Base-by-base conservation (phyloP, 2,888 invertebrate genomes). In the Apamea monoglypha region DNA sequence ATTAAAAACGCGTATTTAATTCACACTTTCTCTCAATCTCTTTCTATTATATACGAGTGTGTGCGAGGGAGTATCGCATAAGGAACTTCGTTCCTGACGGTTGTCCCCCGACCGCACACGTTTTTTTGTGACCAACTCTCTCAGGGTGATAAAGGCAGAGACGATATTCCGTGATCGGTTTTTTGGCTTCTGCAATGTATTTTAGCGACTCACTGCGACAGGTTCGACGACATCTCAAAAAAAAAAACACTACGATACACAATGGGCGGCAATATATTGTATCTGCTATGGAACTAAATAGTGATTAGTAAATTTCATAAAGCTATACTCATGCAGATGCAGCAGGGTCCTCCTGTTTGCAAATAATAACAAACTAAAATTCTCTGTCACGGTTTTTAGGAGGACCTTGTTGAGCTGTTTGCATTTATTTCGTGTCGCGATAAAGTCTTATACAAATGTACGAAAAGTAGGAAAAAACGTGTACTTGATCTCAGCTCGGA, bases 401-500 rank as follows among this genome's bases (percentile, higher is more conserved):
- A 53, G 21, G n/a, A 61, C 10, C 14, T 29, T 50, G 3, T 75
- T 29, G 18, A 63, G 10, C 25, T 32, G 5, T 47, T 63, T 18
- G 21, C 12, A 10, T 29, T 47, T 29, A 56, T 47, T 56, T 32
- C 2, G 21, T 64, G 18, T 36, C 47, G n/a, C 36, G 56, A 59
- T 56, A 79, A 40, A 61, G 6, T 66, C 47, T 36, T 64, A 2
- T 64, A 21, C 40, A 56, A 59, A 82, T 40, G 16, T 56, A 56
- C 7, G 7, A 68, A 25, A 72, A 40, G 66, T 40, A 69, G 14
- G 29, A 40, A 44, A 53, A 61, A 59, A 36, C 64, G 18, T 32
- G 67, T 81, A 40, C 64, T 71, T 72, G 44, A 66, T 73, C 29
- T 50, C 59, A 25, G 47, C 74, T 59, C n/a, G 14, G 36, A 73